Evolutionary conservation across 53 echinoderm and acorn worm genomes (phyloP).

Genomic region (Echinometra lucunter): DNA sequence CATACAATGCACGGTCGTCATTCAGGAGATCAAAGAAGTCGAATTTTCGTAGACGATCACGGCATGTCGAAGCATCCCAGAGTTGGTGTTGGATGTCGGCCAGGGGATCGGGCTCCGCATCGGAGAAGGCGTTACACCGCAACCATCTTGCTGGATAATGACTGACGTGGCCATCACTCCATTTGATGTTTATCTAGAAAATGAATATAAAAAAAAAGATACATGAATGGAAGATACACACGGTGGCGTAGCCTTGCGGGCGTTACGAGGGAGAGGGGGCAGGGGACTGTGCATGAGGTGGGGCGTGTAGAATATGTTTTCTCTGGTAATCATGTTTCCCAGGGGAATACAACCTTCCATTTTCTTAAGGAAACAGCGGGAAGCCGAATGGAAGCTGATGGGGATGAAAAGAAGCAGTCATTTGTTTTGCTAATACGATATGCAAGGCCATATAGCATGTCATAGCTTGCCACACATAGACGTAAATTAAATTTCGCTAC

Average conservation of each 20-base stretch:
- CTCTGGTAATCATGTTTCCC: no score
- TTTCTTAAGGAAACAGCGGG: no score
- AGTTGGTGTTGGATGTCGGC: conserved; percentile 37
- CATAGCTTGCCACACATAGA: no score
- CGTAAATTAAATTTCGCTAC: no score
- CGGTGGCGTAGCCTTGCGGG: background rate
- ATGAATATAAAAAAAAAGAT: background rate
- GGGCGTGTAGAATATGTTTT: no score
- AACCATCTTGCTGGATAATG: conserved; percentile 52
- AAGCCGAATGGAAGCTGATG: no score
- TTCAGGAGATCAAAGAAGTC: conserved; percentile 65
- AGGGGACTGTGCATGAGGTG: no score
- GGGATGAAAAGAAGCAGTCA: no score
- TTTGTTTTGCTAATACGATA: no score
- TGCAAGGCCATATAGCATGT: no score
- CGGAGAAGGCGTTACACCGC: conserved; percentile 44
- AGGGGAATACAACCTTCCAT: background rate
- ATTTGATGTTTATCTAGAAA: conserved; percentile 19
- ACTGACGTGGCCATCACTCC: conserved; percentile 50
- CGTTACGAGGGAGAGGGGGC: background rate
- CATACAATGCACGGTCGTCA: conserved; percentile 55
- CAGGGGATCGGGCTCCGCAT: conserved; percentile 39
- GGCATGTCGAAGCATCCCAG: conserved; percentile 54
- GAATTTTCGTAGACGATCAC: conserved; percentile 3
- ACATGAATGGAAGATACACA: background rate